Evolutionary conservation across 2,888 invertebrate species (phyloP).

Genomic region (Ferdinandea cuprea): DNA sequence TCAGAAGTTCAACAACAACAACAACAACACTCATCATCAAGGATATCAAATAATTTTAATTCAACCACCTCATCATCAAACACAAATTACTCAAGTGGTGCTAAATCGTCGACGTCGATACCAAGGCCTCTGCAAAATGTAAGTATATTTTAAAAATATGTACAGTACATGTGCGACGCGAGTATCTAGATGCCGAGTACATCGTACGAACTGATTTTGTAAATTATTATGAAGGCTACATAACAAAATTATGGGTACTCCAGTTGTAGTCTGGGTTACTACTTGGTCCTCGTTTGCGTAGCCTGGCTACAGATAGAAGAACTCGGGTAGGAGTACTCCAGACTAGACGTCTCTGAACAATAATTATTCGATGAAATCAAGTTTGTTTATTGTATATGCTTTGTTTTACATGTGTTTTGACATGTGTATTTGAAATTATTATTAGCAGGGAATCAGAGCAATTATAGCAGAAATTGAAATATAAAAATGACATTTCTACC

Average conservation of each 20-base stretch:
- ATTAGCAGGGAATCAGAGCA: too few species aligned
- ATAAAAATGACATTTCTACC: too few species aligned
- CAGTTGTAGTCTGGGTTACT: not conserved
- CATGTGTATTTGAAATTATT: too few species aligned
- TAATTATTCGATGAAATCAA: not conserved
- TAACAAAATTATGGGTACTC: not conserved
- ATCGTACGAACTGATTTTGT: not conserved
- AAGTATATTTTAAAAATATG: slow-evolving; percentile 70
- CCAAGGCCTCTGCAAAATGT: slow-evolving; percentile 82
- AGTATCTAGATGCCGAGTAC: not conserved
- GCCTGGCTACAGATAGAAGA: slow-evolving; percentile 2
- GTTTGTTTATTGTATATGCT: not conserved
- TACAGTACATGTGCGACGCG: not conserved
- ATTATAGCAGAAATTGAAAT: too few species aligned
- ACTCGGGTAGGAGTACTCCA: not conserved
- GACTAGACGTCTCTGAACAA: not conserved
- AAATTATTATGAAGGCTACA: not conserved
- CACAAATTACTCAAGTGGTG: slow-evolving; percentile 78
- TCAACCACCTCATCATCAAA: slow-evolving; percentile 77
- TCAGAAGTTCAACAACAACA: slow-evolving; percentile 77
- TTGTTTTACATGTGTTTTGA: not conserved
- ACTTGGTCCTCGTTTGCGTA: not conserved
- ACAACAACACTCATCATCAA: slow-evolving; percentile 78
- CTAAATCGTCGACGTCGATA: slow-evolving; percentile 79
- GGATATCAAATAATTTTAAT: slow-evolving; percentile 79